Base-by-base conservation (phyloP, 2,888 invertebrate genomes). In the Daptonema setosum region DNA sequence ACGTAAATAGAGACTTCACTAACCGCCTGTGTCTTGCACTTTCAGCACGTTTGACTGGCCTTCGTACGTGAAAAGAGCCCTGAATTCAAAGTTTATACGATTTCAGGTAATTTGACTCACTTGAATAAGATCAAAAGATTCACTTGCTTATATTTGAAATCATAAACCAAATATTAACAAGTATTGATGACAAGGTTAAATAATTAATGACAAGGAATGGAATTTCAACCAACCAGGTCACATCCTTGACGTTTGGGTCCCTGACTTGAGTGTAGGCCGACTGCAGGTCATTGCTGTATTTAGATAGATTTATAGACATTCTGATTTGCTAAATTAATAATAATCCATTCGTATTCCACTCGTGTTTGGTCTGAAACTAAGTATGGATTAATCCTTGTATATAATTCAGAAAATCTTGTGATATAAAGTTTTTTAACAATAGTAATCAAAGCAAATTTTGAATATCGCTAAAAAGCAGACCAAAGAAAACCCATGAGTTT, bases 31-130 rank as follows among this genome's bases (percentile, higher is more conserved):
- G 17, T 61, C 63, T 28, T 61, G 64, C n/a, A 66, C 58, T 56
- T 60, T 59, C 17, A 67, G 22, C 11, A 66, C 63, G 58, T 65
- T 68, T 14, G 65, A 62, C 29, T 59, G 60, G 14, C 64, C 66
- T 56, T 68, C 68, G 56, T 67, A 67, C 11, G 65, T 65, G 28
- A 63, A 63, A 51, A 68, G 64, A 20, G 61, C 62, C 67, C 67
- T 67, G 55, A 60, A 64, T 41, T 41, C 41, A 20, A 41, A 14
- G 11, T 41, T 52, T n/a, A 52, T 25, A 5, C 25, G 3, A 8
- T 11, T 52, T n/a, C 5, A 24, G 24, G 14, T 14, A 24, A 11
- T 14, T 14, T 14, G 26, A 26, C 14, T 28, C 14, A 5, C 11
- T 24, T 22, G n/a, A n/a, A n/a, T 5, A 26, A 28, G 14, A 11